These are phyloP conservation scores for Anadara kagoshimensis DNA, from an alignment of 1,140 invertebrate species.

Conservation along the genomic window DNA sequence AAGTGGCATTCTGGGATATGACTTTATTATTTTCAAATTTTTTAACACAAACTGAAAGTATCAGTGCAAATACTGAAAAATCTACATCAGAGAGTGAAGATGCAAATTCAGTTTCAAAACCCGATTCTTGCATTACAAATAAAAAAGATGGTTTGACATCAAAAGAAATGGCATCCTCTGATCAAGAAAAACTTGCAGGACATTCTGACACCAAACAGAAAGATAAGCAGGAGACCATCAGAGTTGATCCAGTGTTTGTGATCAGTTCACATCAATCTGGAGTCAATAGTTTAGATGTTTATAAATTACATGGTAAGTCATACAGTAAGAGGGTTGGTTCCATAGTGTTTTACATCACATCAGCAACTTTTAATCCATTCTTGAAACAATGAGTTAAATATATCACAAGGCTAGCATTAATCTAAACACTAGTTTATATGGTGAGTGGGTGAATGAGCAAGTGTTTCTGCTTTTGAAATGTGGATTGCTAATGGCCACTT, in stretches of 20 bases:
- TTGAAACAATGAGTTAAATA: neutral
- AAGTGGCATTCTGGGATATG: conserved; percentile 80
- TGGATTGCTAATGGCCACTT: neutral
- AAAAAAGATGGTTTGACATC: neutral
- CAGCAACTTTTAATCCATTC: neutral
- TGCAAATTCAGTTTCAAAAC: neutral
- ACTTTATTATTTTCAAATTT: conserved; percentile 40
- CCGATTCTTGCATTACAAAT: neutral
- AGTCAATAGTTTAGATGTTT: conserved; percentile 79
- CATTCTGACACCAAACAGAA: neutral
- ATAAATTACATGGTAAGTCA: conserved; percentile 43
- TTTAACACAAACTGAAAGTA: neutral
- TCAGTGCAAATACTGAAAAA: neutral
- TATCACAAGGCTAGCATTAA: neutral
- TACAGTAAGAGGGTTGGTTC: too few relatives aligned
- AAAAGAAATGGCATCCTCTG: neutral
- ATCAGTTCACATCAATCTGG: conserved; percentile 81
- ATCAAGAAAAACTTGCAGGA: neutral
- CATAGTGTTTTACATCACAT: too few relatives aligned
- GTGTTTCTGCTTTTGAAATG: neutral
- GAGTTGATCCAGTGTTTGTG: conserved; percentile 69
- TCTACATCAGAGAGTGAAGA: neutral
- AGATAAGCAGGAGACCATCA: neutral
- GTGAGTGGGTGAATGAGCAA: neutral
- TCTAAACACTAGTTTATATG: neutral